phyloP scores from a whole-genome alignment of 2,888 invertebrate genomes.

The Dynastes grantii region DNA sequence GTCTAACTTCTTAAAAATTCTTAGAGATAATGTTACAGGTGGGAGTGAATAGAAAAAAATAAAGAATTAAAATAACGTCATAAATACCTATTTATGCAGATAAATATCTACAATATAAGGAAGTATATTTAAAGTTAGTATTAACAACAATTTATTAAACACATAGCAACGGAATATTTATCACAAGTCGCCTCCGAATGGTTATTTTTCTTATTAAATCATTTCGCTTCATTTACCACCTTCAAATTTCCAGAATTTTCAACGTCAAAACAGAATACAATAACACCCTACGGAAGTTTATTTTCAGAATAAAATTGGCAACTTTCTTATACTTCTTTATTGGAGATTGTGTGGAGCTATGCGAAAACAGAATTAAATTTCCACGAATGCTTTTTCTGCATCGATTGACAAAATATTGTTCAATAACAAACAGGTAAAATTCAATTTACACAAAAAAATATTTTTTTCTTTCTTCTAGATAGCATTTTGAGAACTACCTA shows the following conservation, averaged over 20 bases:
- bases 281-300: not conserved
- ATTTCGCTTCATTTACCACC: too few species aligned
- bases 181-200: not conserved
- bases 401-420: not conserved
- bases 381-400: not conserved
- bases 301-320: not conserved
- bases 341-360: not conserved
- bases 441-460: not conserved
- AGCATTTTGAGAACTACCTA: not conserved
- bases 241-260: not conserved
- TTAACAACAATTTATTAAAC: conserved; percentile 11
- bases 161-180: conserved; percentile 13
- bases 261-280: not conserved
- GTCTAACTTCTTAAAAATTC: too few species aligned
- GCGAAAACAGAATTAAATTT: conserved; percentile 12
- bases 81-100: not conserved
- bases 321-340: not conserved
- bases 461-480: not conserved
- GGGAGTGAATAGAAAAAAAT: too few species aligned
- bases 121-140: conserved; percentile 20
- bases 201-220: too few species aligned
- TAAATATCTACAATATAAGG: conserved; percentile 1
- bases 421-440: not conserved
- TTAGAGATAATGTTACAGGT: too few species aligned
- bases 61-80: too few species aligned